Conservation (phyloP, 92 coral and sea anemone species). For the Blastomussa wellsi region DNA sequence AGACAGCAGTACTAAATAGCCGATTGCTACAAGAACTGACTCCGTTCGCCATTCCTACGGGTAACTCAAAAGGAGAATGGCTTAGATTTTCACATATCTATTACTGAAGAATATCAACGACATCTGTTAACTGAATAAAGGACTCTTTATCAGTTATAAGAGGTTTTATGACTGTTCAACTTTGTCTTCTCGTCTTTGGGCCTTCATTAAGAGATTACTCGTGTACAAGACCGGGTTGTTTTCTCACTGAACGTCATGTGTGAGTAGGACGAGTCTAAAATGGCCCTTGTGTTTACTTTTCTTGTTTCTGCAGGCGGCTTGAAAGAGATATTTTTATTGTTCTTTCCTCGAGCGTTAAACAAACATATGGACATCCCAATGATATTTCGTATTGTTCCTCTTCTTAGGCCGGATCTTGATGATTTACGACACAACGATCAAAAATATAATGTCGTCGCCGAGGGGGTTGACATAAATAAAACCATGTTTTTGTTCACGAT, state of each 20-base stretch:
- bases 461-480: not conserved
- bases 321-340: slow-evolving; percentile 56
- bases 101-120: slow-evolving; percentile 33
- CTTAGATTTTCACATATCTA: slow-evolving; percentile 7
- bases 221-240: not conserved
- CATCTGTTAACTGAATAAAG: slow-evolving; percentile 32
- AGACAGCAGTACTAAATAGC: not conserved
- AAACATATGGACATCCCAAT: slow-evolving; percentile 39
- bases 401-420: slow-evolving; percentile 38
- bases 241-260: slow-evolving; percentile 19
- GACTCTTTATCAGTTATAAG: slow-evolving; percentile 18
- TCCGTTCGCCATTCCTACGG: not conserved
- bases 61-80: not conserved
- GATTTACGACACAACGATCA: slow-evolving; percentile 12
- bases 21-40: not conserved
- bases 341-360: slow-evolving; percentile 28
- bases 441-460: slow-evolving; percentile 14
- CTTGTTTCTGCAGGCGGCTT: slow-evolving; percentile 21
- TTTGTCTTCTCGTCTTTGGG: not conserved
- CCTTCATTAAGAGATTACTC: not conserved
- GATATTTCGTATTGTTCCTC: slow-evolving; percentile 24
- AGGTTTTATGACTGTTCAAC: slow-evolving; percentile 7
- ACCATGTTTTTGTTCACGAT: not conserved
- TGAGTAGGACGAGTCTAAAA: not conserved
- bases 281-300: slow-evolving; percentile 7